Base-by-base conservation (phyloP, 2,888 invertebrate genomes). In the Adineta ricciae region DNA sequence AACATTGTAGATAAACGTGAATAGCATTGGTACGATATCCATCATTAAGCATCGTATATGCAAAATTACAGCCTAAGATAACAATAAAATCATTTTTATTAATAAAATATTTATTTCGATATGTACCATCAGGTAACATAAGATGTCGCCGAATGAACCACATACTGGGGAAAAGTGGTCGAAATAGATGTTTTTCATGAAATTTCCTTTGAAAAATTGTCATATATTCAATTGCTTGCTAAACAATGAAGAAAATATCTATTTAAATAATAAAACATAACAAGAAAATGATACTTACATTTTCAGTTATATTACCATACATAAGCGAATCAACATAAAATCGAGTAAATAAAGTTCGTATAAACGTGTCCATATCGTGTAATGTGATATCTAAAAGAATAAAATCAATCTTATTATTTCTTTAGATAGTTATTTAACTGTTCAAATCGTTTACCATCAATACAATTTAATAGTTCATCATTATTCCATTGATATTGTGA, bases 11-110 rank as follows among this genome's bases (percentile, higher is more conserved):
- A 91, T 96, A 96, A 21, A 95, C 90, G 88, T 94, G 94, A 32
- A 95, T 93, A 89, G 96, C 95, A 14, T 95, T 95, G 88, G 94
- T 95, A 88, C 93, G 94, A 91, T 97, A 97, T n/a, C 94, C 94
- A 24, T 92, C 92, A 91, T 97, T 96, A 85, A 93, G 92, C 0
- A 93, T 92, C 89, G 94, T 93, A 88, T 94, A 95, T 16, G 95
- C 90, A 86, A 89, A 90, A 87, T 89, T 89, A 86, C 89, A 89
- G 54, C 90, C 91, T 91, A 32, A 8, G 5, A 32, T n/a, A n/a
- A n/a, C n/a, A n/a, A n/a, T n/a, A n/a, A n/a, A n/a, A n/a, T n/a
- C n/a, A n/a, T n/a, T n/a, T n/a, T n/a, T n/a, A n/a, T n/a, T n/a
- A n/a, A n/a, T n/a, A n/a, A n/a, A n/a, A n/a, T n/a, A n/a, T n/a